Evolutionary conservation across 2,888 invertebrate genomes (phyloP).

Genomic region (Trissolcus brochymenae): DNA sequence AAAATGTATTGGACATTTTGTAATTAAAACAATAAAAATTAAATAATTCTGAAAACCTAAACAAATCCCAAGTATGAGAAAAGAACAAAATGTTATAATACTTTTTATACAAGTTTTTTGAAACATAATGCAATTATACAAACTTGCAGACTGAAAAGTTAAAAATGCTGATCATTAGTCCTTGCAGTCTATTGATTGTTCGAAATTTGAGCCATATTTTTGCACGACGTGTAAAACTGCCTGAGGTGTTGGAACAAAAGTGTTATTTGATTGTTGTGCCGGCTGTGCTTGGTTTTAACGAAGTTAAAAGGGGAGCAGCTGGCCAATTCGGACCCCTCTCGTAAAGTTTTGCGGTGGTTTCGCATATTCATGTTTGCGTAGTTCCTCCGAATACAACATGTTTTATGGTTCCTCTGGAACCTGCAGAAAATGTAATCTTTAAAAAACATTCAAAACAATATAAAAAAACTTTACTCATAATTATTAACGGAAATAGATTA

Average conservation of each 20-base stretch:
- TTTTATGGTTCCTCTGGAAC: not conserved
- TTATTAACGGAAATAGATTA: too few species aligned
- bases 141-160: not conserved
- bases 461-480: too few species aligned
- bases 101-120: not conserved
- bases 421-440: too few species aligned
- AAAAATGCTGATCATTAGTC: conserved; percentile 11
- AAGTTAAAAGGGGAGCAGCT: conserved; percentile 46
- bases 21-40: too few species aligned
- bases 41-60: too few species aligned
- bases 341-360: conserved; percentile 38
- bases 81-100: too few species aligned
- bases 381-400: not conserved
- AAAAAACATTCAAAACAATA: too few species aligned
- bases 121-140: not conserved
- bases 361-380: conserved; percentile 18
- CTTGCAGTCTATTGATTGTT: conserved; percentile 31
- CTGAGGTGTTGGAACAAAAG: conserved; percentile 26
- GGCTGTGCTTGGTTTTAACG: conserved; percentile 43
- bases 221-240: conserved; percentile 11
- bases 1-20: too few species aligned
- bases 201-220: conserved; percentile 12
- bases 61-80: too few species aligned
- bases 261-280: conserved; percentile 46
- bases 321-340: conserved; percentile 41